Conservation (phyloP, 2,113 vertebrate genomes). For the Stictonetta naevosa region DNA sequence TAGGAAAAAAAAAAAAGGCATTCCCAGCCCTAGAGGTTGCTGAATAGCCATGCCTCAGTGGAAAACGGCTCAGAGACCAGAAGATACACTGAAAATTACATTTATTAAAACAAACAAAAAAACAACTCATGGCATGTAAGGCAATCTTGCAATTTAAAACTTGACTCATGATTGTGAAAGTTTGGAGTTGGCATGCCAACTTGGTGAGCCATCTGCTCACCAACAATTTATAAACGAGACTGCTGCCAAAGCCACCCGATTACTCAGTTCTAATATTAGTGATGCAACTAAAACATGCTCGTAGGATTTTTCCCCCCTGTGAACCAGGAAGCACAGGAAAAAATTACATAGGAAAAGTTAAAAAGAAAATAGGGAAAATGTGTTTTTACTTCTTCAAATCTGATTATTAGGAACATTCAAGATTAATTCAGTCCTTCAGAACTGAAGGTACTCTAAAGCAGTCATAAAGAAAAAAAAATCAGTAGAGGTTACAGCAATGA, state of each 20-base stretch:
- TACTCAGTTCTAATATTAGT: constrained; percentile 70
- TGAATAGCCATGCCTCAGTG: not conserved
- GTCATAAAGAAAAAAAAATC: not conserved
- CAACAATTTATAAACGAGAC: constrained; percentile 56
- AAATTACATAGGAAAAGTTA: not conserved
- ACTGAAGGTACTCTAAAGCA: not conserved
- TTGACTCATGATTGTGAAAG: constrained; percentile 65
- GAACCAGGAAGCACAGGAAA: constrained; percentile 6
- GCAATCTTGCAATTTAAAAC: constrained; percentile 24
- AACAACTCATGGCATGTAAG: not conserved
- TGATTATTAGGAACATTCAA: not conserved
- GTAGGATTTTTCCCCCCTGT: not conserved
- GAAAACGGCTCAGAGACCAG: not conserved
- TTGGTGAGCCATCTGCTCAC: constrained; percentile 67
- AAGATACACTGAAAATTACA: not conserved
- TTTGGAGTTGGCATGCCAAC: constrained; percentile 64
- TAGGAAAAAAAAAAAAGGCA: not conserved
- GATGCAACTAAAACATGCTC: constrained; percentile 55
- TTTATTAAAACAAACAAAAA: constrained; percentile 21
- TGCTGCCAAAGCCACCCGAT: constrained; percentile 64
- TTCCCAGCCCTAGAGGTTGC: not conserved
- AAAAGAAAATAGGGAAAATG: constrained; percentile 24
- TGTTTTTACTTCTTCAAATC: not conserved
- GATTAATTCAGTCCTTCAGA: not conserved
- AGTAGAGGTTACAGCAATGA: not conserved